Base-by-base conservation (phyloP, 2,113 vertebrate genomes). In the Semicossyphus pulcher region DNA sequence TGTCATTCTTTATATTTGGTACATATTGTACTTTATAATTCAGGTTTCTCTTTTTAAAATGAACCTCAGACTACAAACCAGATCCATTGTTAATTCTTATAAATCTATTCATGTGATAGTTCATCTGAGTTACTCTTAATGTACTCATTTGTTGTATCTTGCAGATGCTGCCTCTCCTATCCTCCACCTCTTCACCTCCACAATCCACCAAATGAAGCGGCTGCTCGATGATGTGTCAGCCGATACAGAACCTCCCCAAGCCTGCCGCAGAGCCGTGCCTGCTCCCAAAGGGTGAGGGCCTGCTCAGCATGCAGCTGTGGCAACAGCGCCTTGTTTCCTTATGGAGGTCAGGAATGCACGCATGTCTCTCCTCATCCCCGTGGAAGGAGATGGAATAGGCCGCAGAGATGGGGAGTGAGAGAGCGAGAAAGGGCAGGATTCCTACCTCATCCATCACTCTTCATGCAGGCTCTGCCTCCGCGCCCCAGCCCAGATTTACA, bases 401-500 rank as follows among this genome's bases (percentile, higher is more conserved):
- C 79, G 49, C 69, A 71, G 83, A 91, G 91, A 91, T 75, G 20
- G 58, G 76, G 84, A 61, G 56, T 41, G 61, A 53, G 45, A 51
- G 37, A 58, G 67, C 75, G 63, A 78, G 68, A 88, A 80, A 68
- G 72, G 67, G 36, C 45, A 71, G 67, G 80, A 88, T 86, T 88
- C 74, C 75, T 80, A 75, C 87, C 75, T 81, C 84, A 91, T 93
- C 84, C 85, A 91, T 94, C 92, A 92, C 76, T 69, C 76, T 65
- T 69, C 72, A 37, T 57, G 65, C 62, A 48, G 72, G 71, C 15
- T 63, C 80, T 80, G 58, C 68, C 76, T 81, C 78, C 57, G 72
- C 83, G 49, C 83, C 71, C 74, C 60, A 25, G 39, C 51, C 58
- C 76, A 70, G 81, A 83, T 80, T 85, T 81, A 85, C 75, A 86